phyloP scores from a whole-genome alignment of 2,113 vertebrate species.

The Neodon shergylaensis region DNA sequence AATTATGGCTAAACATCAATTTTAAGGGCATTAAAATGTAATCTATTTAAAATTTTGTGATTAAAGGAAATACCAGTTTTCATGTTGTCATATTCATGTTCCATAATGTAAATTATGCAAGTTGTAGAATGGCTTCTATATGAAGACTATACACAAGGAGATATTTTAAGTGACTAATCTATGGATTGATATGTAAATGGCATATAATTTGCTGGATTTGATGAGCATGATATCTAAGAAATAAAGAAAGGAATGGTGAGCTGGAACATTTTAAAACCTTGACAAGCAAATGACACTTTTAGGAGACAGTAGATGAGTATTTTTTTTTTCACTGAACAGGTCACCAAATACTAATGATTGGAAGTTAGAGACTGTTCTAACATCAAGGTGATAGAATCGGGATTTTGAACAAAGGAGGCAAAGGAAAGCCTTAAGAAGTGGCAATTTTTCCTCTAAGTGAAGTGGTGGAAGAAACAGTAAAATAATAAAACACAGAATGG shows the following conservation, averaged over 20 bases:
- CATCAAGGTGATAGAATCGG: neutral
- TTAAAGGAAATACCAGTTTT: neutral
- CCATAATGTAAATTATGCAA: neutral
- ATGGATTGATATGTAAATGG: neutral
- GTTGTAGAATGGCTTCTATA: neutral
- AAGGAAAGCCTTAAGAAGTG: neutral
- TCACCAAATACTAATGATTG: neutral
- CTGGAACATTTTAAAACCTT: neutral
- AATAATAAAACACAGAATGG: neutral
- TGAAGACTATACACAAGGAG: neutral
- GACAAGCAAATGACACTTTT: neutral
- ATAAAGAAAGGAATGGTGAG: neutral
- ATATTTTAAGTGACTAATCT: neutral
- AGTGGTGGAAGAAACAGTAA: neutral
- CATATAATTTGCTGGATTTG: neutral
- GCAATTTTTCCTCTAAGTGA: neutral
- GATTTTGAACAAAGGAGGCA: neutral
- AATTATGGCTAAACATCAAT: neutral
- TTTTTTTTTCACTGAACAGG: neutral
- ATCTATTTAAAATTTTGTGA: neutral
- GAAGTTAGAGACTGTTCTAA: neutral
- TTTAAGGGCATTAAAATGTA: neutral
- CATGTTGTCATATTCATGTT: neutral
- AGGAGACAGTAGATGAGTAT: neutral
- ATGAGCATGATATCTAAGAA: neutral